Percentiles rank a stretch among this genome's conserved stretches.
Conservation (phyloP, 2,797 vertebrate species). For the Podargus strigoides region DNA sequence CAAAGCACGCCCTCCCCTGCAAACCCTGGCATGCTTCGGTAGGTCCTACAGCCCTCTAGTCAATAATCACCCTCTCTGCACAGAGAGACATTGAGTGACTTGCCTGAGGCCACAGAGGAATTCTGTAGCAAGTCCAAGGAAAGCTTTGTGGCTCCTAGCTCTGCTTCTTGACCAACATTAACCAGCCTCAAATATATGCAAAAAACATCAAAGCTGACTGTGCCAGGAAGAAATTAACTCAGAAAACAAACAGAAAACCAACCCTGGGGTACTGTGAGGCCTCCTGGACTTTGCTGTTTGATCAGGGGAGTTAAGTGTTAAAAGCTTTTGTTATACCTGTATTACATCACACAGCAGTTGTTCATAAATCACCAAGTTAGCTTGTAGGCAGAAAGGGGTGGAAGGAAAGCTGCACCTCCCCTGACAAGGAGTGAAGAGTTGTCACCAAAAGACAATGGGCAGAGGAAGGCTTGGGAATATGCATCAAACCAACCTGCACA, state of each 20-base stretch:
- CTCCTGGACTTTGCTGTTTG: conserved; percentile 33
- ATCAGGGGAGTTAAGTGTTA: conserved; percentile 47
- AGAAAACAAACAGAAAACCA: conserved; percentile 41
- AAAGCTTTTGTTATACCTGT: conserved; percentile 44
- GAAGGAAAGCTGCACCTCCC: conserved; percentile 6
- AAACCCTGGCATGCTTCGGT: conserved; percentile 61
- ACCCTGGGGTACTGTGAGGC: background rate
- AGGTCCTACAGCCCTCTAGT: conserved; percentile 55
- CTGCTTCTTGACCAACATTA: conserved; percentile 54
- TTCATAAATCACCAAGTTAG: background rate
- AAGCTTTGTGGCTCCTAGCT: conserved; percentile 51
- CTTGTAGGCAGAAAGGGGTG: background rate
- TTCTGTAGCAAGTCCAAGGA: conserved; percentile 53
- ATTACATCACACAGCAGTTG: background rate
- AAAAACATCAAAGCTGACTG: conserved; percentile 37
- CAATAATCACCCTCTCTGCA: conserved; percentile 59
- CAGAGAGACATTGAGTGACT: conserved; percentile 54
- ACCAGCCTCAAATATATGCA: conserved; percentile 37
- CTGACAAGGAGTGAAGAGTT: conserved; percentile 35
- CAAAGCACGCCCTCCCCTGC: conserved; percentile 58
- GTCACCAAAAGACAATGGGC: conserved; percentile 22
- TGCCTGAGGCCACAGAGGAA: conserved; percentile 55
- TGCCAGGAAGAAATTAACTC: conserved; percentile 46
- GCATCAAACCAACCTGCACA: conserved; percentile 24
- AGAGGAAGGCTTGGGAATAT: background rate